phyloP scores from a whole-genome alignment of 2,888 invertebrate species.

The Sympetrum striolatum region DNA sequence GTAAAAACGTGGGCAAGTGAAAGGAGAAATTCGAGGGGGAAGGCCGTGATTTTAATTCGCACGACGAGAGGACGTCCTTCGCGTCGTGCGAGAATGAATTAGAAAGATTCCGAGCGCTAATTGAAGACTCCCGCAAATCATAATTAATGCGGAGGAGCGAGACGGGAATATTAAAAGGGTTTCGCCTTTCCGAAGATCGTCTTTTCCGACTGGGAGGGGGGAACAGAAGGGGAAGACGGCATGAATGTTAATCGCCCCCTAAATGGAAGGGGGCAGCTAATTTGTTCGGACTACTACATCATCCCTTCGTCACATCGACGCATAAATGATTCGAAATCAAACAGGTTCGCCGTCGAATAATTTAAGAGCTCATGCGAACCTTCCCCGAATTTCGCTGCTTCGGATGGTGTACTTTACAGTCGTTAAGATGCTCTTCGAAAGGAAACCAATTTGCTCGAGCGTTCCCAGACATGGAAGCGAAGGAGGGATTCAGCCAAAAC shows the following conservation, averaged over 20 bases:
- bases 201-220: not conserved
- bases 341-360: not conserved
- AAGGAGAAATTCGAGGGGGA: not conserved
- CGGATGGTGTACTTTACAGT: too few species aligned
- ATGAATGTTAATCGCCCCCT: slow-evolving; percentile 39
- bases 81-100: slow-evolving; percentile 4
- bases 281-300: slow-evolving; percentile 21
- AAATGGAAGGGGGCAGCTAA: slow-evolving; percentile 23
- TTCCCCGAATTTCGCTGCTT: too few species aligned
- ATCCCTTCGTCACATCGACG: not conserved
- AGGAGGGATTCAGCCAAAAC: too few species aligned
- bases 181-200: not conserved
- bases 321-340: slow-evolving; percentile 41
- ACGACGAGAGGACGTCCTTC: not conserved
- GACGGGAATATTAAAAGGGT: slow-evolving; percentile 30
- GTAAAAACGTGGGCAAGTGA: not conserved
- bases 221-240: not conserved
- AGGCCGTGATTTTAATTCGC: not conserved
- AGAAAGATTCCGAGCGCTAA: slow-evolving; percentile 16
- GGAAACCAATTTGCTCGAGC: too few species aligned
- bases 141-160: slow-evolving; percentile 28
- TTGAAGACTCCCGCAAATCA: slow-evolving; percentile 29
- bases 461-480: too few species aligned
- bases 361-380: not conserved
- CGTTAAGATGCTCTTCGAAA: too few species aligned